phyloP scores from a whole-genome alignment of 92 coral and sea anemone species.

The Umimayanthus kanabou region DNA sequence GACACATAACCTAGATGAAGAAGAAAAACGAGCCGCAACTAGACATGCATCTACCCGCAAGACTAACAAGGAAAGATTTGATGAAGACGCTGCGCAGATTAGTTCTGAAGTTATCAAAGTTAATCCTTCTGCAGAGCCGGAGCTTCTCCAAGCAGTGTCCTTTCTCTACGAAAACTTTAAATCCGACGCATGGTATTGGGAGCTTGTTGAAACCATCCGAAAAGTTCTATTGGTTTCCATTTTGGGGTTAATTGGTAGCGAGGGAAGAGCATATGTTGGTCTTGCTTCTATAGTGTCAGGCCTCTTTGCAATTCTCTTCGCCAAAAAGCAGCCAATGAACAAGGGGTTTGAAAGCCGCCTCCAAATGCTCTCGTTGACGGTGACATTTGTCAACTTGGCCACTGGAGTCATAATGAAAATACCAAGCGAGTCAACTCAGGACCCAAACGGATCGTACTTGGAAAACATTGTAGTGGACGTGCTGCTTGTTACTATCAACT shows the following conservation, averaged over 20 bases:
- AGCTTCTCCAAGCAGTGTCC: background rate
- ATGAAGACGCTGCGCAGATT: background rate
- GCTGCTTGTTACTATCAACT: background rate
- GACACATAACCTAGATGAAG: conserved; percentile 1
- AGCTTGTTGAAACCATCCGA: conserved; percentile 47
- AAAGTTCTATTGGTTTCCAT: conserved; percentile 45
- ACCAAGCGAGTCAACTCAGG: conserved; percentile 33
- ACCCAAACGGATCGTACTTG: background rate
- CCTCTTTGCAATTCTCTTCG: conserved; percentile 52
- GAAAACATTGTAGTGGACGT: background rate
- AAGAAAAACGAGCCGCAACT: background rate
- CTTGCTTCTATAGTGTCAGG: conserved; percentile 56
- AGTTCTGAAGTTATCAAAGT: background rate
- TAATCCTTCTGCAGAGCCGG: background rate
- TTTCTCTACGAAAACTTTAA: conserved; percentile 58
- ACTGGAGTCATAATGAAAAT: conserved; percentile 58
- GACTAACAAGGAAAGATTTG: background rate
- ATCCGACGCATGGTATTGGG: conserved; percentile 61
- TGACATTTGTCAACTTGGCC: conserved; percentile 50
- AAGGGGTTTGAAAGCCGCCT: conserved; percentile 58
- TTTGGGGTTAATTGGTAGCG: conserved; percentile 44
- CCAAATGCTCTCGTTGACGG: conserved; percentile 51
- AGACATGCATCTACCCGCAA: background rate
- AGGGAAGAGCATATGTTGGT: conserved; percentile 26
- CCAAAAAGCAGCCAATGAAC: conserved; percentile 53